Conservation (phyloP, 2,797 vertebrate genomes). For the Gymnothorax javanicus region DNA sequence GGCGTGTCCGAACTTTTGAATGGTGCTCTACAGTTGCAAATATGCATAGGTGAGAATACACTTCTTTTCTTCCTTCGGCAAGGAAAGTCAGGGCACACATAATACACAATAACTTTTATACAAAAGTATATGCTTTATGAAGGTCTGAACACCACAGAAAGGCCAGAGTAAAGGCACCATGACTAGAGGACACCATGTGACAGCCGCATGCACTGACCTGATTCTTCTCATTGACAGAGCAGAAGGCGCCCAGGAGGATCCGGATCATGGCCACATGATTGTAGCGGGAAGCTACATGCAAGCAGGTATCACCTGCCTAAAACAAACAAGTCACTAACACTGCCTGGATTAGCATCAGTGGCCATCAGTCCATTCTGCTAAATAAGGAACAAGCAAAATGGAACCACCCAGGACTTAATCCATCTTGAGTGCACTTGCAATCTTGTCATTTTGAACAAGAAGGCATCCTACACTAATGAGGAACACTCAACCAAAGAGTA, state of each 20-base stretch:
- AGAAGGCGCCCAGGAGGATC: constrained; percentile 91
- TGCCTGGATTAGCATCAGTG: background rate
- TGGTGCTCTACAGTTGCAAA: background rate
- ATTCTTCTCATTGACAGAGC: constrained; percentile 93
- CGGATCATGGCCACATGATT: constrained; percentile 89
- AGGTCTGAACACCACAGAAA: background rate
- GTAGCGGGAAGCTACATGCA: constrained; percentile 92
- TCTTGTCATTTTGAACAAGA: background rate
- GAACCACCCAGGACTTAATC: background rate
- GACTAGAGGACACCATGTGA: background rate
- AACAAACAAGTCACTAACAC: constrained; percentile 19
- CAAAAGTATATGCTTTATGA: background rate
- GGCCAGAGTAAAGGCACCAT: background rate
- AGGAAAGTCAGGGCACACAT: no score
- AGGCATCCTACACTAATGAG: background rate
- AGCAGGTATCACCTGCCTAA: constrained; percentile 90
- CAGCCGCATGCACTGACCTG: constrained; percentile 77
- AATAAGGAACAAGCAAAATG: background rate
- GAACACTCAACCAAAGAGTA: background rate
- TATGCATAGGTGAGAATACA: background rate
- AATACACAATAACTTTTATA: background rate
- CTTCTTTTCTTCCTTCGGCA: background rate
- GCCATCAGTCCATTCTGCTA: background rate
- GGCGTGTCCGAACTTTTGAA: no score
- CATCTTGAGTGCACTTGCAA: background rate